phyloP scores from a whole-genome alignment of 35 echinoderm and acorn worm species.

The Nesometra sesokonis region DNA sequence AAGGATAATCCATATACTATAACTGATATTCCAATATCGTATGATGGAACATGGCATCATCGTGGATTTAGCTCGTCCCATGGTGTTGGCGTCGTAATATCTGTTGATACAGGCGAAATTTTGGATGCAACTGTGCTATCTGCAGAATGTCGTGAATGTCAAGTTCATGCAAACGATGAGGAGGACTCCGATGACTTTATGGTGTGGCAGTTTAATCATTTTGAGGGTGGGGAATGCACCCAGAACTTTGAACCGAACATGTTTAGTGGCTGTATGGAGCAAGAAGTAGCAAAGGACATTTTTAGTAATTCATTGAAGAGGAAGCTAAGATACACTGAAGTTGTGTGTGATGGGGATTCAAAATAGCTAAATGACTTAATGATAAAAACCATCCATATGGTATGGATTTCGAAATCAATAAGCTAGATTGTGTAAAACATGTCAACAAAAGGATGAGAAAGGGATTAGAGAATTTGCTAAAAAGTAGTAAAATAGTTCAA shows the following conservation, averaged over 20 bases:
- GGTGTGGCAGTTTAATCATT: slow-evolving; percentile 8
- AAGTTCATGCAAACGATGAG: not conserved
- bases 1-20: not conserved
- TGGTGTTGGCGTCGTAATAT: slow-evolving; percentile 33
- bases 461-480: no score
- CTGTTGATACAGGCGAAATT: slow-evolving; percentile 37
- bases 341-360: not conserved
- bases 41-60: slow-evolving; percentile 32
- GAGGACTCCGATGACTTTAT: slow-evolving; percentile 1
- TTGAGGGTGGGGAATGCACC: slow-evolving; percentile 5
- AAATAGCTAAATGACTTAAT: not conserved
- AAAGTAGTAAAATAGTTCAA: no score
- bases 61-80: slow-evolving; percentile 4
- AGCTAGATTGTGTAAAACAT: no score
- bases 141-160: not conserved
- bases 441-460: no score
- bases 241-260: no score
- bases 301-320: slow-evolving; percentile 7
- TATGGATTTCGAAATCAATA: no score
- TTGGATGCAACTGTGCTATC: slow-evolving; percentile 21
- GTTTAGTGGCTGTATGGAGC: slow-evolving; percentile 7
- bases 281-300: not conserved
- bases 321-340: slow-evolving; percentile 1
- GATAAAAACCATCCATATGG: no score
- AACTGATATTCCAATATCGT: slow-evolving; percentile 17